Conservation (phyloP, 2,113 vertebrate species). For the Barbus barbus region DNA sequence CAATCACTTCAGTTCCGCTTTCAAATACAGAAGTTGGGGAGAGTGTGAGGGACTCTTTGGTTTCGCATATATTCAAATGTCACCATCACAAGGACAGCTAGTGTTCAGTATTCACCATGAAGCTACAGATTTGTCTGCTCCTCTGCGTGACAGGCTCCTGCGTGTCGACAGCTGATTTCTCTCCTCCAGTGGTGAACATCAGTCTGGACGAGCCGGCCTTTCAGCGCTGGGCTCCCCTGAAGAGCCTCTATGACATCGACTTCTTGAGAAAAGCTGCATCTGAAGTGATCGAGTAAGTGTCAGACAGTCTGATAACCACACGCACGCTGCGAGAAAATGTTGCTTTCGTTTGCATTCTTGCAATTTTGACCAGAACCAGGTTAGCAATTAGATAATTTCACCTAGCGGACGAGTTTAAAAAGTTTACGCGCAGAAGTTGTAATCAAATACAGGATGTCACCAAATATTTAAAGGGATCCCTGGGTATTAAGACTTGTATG, state of each 20-base stretch:
- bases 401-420: neutral
- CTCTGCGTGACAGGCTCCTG: neutral
- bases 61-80: neutral
- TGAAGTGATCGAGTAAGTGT: conserved; percentile 75
- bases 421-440: neutral
- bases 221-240: conserved; percentile 69
- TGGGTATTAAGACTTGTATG: too few relatives aligned
- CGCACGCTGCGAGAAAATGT: neutral
- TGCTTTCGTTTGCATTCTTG: neutral
- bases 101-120: conserved; percentile 1
- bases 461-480: neutral
- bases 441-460: neutral
- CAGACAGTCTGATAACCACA: neutral
- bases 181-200: conserved; percentile 68
- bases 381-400: neutral
- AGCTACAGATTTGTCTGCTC: neutral
- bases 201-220: conserved; percentile 67
- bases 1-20: conserved; percentile 9
- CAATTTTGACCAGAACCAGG: neutral
- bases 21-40: neutral
- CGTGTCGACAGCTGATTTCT: conserved; percentile 19
- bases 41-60: neutral
- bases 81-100: neutral
- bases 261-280: conserved; percentile 65
- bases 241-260: conserved; percentile 57